phyloP scores from a whole-genome alignment of 2,888 invertebrate species.

The Darwinula stevensoni region DNA sequence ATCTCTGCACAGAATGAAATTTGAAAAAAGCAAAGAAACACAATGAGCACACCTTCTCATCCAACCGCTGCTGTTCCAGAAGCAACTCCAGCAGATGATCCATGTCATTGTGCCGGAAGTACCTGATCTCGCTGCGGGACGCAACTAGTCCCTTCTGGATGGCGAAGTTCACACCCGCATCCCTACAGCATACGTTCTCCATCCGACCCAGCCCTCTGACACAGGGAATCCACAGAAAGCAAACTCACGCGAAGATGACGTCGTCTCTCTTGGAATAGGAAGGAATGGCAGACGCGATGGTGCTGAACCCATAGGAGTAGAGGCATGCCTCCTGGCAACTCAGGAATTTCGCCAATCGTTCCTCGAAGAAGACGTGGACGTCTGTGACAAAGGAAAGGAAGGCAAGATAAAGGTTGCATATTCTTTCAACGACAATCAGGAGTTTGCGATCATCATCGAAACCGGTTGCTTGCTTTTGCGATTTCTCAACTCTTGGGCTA shows the following conservation, averaged over 20 bases:
- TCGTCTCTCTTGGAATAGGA: constrained; percentile 76
- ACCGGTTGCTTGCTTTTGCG: too few relatives aligned
- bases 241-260: constrained; percentile 50
- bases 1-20: too few relatives aligned
- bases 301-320: constrained; percentile 86
- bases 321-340: constrained; percentile 66
- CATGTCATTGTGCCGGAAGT: constrained; percentile 69
- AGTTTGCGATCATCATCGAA: too few relatives aligned
- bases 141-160: constrained; percentile 78
- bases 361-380: constrained; percentile 63
- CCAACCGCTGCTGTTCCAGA: constrained; percentile 23
- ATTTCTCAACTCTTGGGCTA: too few relatives aligned
- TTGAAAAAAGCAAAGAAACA: too few relatives aligned
- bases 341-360: constrained; percentile 52
- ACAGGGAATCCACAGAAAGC: not conserved
- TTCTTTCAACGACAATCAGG: too few relatives aligned
- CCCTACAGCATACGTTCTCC: too few relatives aligned
- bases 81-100: constrained; percentile 45
- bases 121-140: constrained; percentile 44
- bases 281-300: constrained; percentile 76
- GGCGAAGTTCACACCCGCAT: constrained; percentile 54
- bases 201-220: too few relatives aligned
- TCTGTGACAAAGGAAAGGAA: constrained; percentile 24
- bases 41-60: too few relatives aligned
- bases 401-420: too few relatives aligned